Base-by-base conservation (phyloP, 2,888 invertebrate genomes). In the Monochamus alternatus region DNA sequence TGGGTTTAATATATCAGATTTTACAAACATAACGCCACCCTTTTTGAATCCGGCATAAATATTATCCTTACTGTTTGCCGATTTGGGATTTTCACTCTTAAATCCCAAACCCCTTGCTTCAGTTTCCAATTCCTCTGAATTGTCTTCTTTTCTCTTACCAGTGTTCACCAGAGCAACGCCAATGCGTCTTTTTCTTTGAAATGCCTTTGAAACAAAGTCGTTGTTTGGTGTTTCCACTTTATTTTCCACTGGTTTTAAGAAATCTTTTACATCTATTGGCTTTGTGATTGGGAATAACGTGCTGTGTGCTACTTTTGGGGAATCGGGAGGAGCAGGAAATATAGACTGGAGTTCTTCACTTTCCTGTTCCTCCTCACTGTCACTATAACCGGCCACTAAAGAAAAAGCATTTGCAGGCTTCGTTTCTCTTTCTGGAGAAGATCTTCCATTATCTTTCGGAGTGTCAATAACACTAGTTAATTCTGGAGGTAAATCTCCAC, bases 381-480 rank as follows among this genome's bases (percentile, higher is more conserved):
- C 91, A 77, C 91, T 90, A 76, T 92, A 92, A 30, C 90, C 90
- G n/a, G 91, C 90, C 0, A 92, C 90, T 62, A 91, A 83, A 0
- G 91, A 90, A 79, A 91, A 86, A 0, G 87, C 85, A 12, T 83
- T 79, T 74, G 81, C 58, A 71, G 73, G 59, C 78, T 81, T 76
- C 77, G 69, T 74, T 55, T 59, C 72, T 66, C 72, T 75, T 59
- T 75, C n/a, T 64, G 55, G 38, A 43, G 22, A 55, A 47, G 60
- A 52, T 66, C 38, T 72, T 43, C 77, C 73, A 9, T 74, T 74
- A 9, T 76, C 9, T 14, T 60, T 72, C 1, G 74, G 64, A 3
- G 3, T 74, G 59, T 83, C 77, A 12, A 85, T 84, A 62, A 86
- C 83, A 72, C 83, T 83, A 79, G 86, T 86, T 3, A 88, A 85